These are phyloP conservation scores for Drosophila neocordata DNA, from an alignment of 1,140 invertebrate genomes.

Conservation along the genomic window DNA sequence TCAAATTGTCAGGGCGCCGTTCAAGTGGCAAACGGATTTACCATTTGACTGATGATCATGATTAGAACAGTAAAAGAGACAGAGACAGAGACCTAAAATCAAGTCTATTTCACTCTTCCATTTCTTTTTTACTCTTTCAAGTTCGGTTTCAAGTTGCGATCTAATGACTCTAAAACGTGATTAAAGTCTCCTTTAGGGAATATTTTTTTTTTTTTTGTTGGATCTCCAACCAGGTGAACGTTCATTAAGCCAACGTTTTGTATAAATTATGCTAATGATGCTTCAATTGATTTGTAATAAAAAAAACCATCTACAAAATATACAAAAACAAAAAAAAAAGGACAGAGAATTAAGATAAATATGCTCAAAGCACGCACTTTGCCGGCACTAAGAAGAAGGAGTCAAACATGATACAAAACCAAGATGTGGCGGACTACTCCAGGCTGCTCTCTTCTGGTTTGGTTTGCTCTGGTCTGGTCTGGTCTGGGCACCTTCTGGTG, in stretches of 20 bases:
- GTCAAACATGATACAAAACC: constrained; percentile 23
- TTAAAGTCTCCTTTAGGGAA: neutral
- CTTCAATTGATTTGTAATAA: constrained; percentile 83
- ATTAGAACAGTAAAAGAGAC: constrained; percentile 42
- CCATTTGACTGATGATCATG: constrained; percentile 82
- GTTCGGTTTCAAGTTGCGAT: constrained; percentile 11
- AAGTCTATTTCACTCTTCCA: neutral
- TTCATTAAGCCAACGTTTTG: constrained; percentile 83
- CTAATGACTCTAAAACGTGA: constrained; percentile 12
- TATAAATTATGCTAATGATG: constrained; percentile 83
- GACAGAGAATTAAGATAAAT: constrained; percentile 79
- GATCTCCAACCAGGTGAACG: constrained; percentile 37
- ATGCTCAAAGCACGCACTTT: constrained; percentile 78
- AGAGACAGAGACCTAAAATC: neutral
- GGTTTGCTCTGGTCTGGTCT: neutral
- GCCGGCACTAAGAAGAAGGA: constrained; percentile 13
- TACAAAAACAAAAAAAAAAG: constrained; percentile 57
- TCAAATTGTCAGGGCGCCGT: constrained; percentile 70
- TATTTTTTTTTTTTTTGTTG: too few relatives aligned
- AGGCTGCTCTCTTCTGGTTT: neutral
- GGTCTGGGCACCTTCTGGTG: constrained; percentile 35
- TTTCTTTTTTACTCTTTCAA: neutral
- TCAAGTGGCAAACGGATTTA: constrained; percentile 53
- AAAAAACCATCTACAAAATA: constrained; percentile 76
- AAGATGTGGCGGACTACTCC: constrained; percentile 11